Percentiles rank a stretch among this genome's conserved stretches.
Conservation (phyloP, 2,113 vertebrate species). For the Leptobrachium ailaonicum region DNA sequence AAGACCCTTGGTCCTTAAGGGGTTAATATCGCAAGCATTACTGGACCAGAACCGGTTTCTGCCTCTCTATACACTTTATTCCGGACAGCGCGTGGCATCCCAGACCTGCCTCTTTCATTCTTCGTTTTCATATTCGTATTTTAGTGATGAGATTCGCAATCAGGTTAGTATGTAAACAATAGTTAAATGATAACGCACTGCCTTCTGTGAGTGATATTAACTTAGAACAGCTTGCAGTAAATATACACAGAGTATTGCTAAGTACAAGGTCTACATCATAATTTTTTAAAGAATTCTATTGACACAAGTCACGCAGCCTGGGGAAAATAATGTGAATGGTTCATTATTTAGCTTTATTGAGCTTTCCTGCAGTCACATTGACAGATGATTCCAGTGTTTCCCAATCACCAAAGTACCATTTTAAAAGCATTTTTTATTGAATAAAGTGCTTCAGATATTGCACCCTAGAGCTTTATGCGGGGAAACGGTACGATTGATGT, state of each 20-base stretch:
- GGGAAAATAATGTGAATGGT: conserved; percentile 74
- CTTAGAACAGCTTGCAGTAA: background rate
- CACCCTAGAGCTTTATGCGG: conserved; percentile 75
- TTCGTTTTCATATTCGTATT: too few relatives aligned
- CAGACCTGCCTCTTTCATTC: too few relatives aligned
- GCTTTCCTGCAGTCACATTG: conserved; percentile 71
- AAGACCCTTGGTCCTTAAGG: too few relatives aligned
- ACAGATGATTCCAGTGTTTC: conserved; percentile 70
- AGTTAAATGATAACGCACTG: background rate
- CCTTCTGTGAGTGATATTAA: background rate
- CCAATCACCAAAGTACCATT: conserved; percentile 70
- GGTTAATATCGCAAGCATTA: too few relatives aligned
- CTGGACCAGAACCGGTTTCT: too few relatives aligned
- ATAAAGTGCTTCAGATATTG: conserved; percentile 74
- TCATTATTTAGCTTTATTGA: conserved; percentile 78
- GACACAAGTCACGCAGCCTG: conserved; percentile 69
- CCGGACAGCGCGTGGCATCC: too few relatives aligned
- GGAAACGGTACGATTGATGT: conserved; percentile 70
- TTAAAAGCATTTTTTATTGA: conserved; percentile 78
- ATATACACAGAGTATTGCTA: conserved; percentile 35
- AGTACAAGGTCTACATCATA: conserved; percentile 76
- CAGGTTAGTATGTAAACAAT: background rate
- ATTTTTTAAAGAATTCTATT: conserved; percentile 79
- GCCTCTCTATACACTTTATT: too few relatives aligned
- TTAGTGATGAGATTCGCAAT: background rate